These are phyloP conservation scores for Xiphorhynchus elegans DNA, from an alignment of 2,113 vertebrate genomes.

Conservation along the genomic window DNA sequence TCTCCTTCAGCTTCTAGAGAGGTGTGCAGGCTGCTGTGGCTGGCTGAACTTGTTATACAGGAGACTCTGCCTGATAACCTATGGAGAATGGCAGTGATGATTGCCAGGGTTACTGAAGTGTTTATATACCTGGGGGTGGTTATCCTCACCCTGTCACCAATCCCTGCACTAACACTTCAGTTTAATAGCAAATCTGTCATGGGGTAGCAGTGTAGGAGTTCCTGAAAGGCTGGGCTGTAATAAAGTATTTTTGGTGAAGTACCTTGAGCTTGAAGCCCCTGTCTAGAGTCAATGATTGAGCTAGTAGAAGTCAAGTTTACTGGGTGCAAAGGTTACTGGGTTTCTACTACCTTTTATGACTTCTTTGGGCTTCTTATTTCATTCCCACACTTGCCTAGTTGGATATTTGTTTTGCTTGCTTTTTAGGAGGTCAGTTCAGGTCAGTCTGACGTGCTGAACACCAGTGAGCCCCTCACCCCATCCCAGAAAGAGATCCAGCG, in stretches of 20 bases:
- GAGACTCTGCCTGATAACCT: neutral
- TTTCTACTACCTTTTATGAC: neutral
- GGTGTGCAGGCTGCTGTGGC: neutral
- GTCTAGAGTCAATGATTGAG: neutral
- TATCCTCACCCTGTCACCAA: neutral
- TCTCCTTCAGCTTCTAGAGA: neutral
- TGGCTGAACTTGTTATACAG: neutral
- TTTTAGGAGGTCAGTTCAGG: conserved; percentile 69
- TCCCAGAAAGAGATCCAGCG: conserved; percentile 89
- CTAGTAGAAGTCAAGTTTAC: neutral
- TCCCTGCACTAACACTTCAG: neutral
- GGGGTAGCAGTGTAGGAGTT: neutral
- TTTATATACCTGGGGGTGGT: neutral
- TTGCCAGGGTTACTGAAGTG: neutral
- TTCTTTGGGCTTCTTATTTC: neutral
- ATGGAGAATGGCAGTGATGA: neutral
- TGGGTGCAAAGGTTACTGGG: neutral
- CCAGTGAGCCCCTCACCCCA: conserved; percentile 78
- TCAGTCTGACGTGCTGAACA: conserved; percentile 74
- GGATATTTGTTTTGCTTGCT: neutral
- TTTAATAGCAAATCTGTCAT: neutral
- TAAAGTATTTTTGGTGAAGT: neutral
- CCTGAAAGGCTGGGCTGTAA: neutral
- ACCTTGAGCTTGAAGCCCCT: neutral
- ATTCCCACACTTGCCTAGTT: neutral